These are phyloP conservation scores for Ylistrum balloti DNA, from an alignment of 1,140 invertebrate species.

Conservation along the genomic window DNA sequence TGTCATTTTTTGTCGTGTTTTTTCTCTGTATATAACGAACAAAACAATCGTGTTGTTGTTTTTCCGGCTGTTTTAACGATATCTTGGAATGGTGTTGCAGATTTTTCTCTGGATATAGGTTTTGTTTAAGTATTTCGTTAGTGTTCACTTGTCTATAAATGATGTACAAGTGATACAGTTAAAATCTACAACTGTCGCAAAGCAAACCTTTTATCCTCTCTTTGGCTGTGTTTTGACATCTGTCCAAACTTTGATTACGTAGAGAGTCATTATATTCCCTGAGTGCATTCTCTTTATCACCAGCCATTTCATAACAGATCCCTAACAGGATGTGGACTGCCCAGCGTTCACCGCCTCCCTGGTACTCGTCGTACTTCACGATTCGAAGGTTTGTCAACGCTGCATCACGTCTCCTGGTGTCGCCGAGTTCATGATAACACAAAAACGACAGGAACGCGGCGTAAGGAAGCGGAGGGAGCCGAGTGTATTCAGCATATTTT, in stretches of 20 bases:
- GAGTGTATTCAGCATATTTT: not conserved
- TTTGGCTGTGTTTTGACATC: not conserved
- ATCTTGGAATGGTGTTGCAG: too few species aligned
- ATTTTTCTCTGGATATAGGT: too few species aligned
- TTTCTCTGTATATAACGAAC: too few species aligned
- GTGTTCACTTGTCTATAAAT: too few species aligned
- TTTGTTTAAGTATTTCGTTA: too few species aligned
- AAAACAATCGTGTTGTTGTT: too few species aligned
- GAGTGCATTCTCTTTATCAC: not conserved
- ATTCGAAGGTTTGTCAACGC: not conserved
- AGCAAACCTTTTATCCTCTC: not conserved
- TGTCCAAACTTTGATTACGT: not conserved
- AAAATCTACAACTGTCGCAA: too few species aligned
- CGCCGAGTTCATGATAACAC: not conserved
- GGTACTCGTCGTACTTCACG: not conserved
- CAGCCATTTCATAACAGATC: not conserved
- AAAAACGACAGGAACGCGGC: not conserved
- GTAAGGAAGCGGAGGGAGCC: not conserved
- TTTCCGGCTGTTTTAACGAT: too few species aligned
- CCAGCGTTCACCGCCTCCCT: not conserved
- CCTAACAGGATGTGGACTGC: not conserved
- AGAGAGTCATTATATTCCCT: not conserved
- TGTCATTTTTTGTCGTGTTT: too few species aligned
- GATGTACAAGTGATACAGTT: too few species aligned
- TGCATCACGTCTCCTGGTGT: not conserved